A percentile compares a stretch with the other conserved stretches of the same genome.
Conservation (phyloP, 1,140 invertebrate genomes). For the Atta cephalotes region DNA sequence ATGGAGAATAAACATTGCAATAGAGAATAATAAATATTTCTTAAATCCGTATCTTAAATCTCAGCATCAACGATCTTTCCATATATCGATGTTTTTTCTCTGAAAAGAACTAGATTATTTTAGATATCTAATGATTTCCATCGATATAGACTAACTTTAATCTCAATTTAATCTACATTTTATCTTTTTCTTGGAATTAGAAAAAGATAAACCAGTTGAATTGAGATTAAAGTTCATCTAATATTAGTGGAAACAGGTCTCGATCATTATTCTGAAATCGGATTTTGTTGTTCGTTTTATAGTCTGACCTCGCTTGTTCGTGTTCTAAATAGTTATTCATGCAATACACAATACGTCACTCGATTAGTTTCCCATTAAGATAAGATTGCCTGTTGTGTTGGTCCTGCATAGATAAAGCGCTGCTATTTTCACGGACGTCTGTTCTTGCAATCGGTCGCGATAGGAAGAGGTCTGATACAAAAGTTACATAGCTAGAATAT, state of each 20-base stretch:
- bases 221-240: too few species aligned
- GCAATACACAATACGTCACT: not conserved
- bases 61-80: too few species aligned
- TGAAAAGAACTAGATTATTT: not conserved
- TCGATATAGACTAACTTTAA: too few species aligned
- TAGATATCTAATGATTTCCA: not conserved
- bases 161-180: too few species aligned
- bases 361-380: slow-evolving; percentile 39
- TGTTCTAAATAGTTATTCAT: not conserved
- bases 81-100: not conserved
- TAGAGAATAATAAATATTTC: not conserved
- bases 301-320: too few species aligned
- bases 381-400: slow-evolving; percentile 33
- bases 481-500: not conserved
- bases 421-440: slow-evolving; percentile 41
- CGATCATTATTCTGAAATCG: not conserved
- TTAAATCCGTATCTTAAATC: not conserved
- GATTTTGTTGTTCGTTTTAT: not conserved
- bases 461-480: not conserved
- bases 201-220: too few species aligned
- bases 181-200: too few species aligned
- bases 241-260: too few species aligned
- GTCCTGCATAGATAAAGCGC: slow-evolving; percentile 33
- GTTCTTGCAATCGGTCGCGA: not conserved
- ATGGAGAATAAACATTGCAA: not conserved